Evolutionary conservation across 2,113 vertebrate genomes (phyloP).

Genomic region (Gadus macrocephalus): DNA sequence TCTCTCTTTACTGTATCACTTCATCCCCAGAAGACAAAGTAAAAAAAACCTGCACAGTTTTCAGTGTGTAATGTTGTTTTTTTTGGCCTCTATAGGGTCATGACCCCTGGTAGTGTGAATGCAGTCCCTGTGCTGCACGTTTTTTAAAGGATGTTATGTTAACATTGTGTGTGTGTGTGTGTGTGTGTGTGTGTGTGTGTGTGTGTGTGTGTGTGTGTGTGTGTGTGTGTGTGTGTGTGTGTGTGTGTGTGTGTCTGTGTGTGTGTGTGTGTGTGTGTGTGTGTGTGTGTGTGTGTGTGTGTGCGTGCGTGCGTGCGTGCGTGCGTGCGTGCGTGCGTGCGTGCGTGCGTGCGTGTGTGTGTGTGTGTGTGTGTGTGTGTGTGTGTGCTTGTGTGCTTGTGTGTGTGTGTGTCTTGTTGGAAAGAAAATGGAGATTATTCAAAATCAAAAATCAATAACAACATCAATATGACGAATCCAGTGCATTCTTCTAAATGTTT

Average conservation of each 20-base stretch:
- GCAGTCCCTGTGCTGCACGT: slow-evolving; percentile 20
- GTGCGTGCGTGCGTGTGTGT: background rate
- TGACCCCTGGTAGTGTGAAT: slow-evolving; percentile 38
- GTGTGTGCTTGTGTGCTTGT: background rate
- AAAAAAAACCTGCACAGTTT: background rate
- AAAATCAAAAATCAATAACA: too few relatives aligned
- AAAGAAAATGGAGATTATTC: too few relatives aligned
- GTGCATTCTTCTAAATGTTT: too few relatives aligned
- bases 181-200: background rate
- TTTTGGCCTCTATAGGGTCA: slow-evolving; percentile 14
- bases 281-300: background rate
- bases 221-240: background rate
- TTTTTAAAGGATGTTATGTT: slow-evolving; percentile 1
- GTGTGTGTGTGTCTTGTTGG: background rate
- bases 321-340: too few relatives aligned
- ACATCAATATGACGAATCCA: too few relatives aligned
- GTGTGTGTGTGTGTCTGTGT: background rate
- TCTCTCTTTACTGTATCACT: too few relatives aligned
- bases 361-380: background rate
- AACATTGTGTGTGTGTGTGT: background rate
- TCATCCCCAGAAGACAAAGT: too few relatives aligned
- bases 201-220: background rate
- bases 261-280: too few relatives aligned
- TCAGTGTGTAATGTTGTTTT: background rate
- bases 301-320: background rate